A percentile compares a stretch with the other conserved stretches of the same genome.
These are phyloP conservation scores for Torymus aiolomorphi DNA, from an alignment of 2,888 invertebrate species.

Conservation along the genomic window DNA sequence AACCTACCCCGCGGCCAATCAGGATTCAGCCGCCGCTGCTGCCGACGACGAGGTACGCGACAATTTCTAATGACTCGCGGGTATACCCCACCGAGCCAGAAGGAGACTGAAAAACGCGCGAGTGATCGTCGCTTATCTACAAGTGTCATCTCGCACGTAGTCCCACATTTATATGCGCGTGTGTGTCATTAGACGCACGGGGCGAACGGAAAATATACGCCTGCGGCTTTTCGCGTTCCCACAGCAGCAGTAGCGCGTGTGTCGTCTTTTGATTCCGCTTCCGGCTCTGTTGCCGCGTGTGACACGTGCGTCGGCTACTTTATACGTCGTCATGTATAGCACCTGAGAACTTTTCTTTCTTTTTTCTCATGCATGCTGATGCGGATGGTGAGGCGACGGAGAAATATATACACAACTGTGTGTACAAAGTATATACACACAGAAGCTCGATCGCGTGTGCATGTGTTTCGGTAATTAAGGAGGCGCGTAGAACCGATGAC, in stretches of 20 bases:
- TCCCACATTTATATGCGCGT: slow-evolving; percentile 68
- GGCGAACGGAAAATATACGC: background rate
- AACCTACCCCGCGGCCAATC: slow-evolving; percentile 21
- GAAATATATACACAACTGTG: slow-evolving; percentile 7
- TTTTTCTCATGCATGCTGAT: background rate
- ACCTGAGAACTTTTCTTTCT: background rate
- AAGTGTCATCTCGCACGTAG: slow-evolving; percentile 57
- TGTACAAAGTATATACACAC: background rate
- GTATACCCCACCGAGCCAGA: background rate
- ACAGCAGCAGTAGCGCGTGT: background rate
- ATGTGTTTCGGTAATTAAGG: slow-evolving; percentile 34
- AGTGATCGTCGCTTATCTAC: slow-evolving; percentile 27
- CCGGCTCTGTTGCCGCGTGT: background rate
- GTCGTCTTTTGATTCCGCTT: slow-evolving; percentile 5
- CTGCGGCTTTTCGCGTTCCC: too few species aligned
- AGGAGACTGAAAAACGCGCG: background rate
- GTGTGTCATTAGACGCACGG: slow-evolving; percentile 63
- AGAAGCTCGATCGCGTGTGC: background rate
- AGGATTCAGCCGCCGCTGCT: background rate
- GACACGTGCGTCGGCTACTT: background rate
- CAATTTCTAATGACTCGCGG: slow-evolving; percentile 36
- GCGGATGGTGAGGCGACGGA: background rate
- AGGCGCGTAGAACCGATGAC: slow-evolving; percentile 31
- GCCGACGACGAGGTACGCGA: background rate
- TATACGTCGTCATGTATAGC: background rate